These are phyloP conservation scores for Pollimyrus isidori DNA, from an alignment of 2,113 vertebrate genomes.

Conservation along the genomic window DNA sequence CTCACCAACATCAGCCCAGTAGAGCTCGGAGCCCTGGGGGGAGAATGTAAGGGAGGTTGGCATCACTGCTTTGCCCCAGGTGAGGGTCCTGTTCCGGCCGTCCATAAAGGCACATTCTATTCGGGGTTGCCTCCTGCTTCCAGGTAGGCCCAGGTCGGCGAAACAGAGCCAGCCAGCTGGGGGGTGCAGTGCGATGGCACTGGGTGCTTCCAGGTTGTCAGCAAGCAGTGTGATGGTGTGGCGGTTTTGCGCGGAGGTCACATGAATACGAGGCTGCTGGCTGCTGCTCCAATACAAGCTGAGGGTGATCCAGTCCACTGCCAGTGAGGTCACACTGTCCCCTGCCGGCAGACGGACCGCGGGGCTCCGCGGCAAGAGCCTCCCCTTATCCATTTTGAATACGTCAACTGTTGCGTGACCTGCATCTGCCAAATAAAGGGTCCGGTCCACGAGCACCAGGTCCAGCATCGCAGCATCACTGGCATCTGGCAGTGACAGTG, in stretches of 20 bases:
- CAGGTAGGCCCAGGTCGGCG: constrained; percentile 36
- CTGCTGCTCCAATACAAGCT: constrained; percentile 81
- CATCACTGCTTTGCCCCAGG: constrained; percentile 63
- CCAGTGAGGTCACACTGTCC: constrained; percentile 60
- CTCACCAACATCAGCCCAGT: constrained; percentile 79
- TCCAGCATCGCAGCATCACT: constrained; percentile 57
- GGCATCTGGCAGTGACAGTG: constrained; percentile 55
- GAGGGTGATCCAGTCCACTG: constrained; percentile 79
- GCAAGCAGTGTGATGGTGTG: constrained; percentile 56
- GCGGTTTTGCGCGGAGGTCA: constrained; percentile 51
- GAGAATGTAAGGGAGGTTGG: constrained; percentile 67
- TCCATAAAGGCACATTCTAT: constrained; percentile 79
- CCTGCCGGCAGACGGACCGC: constrained; percentile 53
- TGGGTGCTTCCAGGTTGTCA: constrained; percentile 41
- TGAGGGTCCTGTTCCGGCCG: constrained; percentile 48
- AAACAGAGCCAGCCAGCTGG: constrained; percentile 68
- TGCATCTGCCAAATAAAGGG: constrained; percentile 66
- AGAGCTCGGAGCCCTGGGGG: constrained; percentile 58
- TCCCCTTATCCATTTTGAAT: constrained; percentile 56
- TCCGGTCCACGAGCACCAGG: constrained; percentile 50
- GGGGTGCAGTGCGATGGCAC: constrained; percentile 67
- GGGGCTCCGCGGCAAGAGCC: constrained; percentile 48
- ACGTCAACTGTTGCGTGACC: constrained; percentile 53
- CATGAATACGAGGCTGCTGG: constrained; percentile 48
- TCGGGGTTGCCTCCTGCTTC: fast-evolving